Conservation (phyloP, 2,113 vertebrate genomes). For the Xiphorhynchus elegans region DNA sequence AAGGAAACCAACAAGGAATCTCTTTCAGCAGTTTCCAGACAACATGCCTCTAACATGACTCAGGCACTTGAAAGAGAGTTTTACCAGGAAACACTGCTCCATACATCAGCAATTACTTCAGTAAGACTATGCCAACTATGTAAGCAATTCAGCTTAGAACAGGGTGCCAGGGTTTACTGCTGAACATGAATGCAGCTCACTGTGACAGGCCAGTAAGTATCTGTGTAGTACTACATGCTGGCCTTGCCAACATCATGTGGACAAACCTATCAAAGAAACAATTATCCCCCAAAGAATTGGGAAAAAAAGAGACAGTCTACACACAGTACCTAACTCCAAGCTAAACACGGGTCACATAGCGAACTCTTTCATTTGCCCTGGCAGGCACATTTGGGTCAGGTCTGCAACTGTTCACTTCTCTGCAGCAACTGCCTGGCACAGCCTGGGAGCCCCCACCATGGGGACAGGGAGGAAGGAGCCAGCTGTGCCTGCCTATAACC, state of each 20-base stretch:
- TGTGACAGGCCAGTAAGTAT: neutral
- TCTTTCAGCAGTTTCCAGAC: slow-evolving; percentile 42
- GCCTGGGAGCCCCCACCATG: neutral
- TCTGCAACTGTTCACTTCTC: neutral
- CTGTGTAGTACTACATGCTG: neutral
- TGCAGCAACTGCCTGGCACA: neutral
- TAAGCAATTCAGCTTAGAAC: neutral
- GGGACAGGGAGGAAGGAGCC: neutral
- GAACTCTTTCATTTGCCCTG: neutral
- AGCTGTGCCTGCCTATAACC: neutral
- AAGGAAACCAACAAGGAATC: slow-evolving; percentile 30
- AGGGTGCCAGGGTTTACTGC: neutral
- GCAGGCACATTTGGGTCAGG: neutral
- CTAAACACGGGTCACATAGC: neutral
- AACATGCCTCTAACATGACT: slow-evolving; percentile 47
- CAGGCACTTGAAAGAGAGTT: slow-evolving; percentile 30
- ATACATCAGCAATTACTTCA: slow-evolving; percentile 22
- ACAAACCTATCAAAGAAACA: neutral
- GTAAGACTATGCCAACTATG: slow-evolving; percentile 18
- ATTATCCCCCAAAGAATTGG: neutral
- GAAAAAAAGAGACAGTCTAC: neutral
- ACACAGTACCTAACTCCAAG: neutral
- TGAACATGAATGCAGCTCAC: slow-evolving; percentile 19
- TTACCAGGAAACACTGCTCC: slow-evolving; percentile 12
- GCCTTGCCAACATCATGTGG: neutral